A percentile compares a stretch with the other conserved stretches of the same genome.
These are phyloP conservation scores for Zaprionus vittiger DNA, from an alignment of 1,140 invertebrate species.

Conservation along the genomic window DNA sequence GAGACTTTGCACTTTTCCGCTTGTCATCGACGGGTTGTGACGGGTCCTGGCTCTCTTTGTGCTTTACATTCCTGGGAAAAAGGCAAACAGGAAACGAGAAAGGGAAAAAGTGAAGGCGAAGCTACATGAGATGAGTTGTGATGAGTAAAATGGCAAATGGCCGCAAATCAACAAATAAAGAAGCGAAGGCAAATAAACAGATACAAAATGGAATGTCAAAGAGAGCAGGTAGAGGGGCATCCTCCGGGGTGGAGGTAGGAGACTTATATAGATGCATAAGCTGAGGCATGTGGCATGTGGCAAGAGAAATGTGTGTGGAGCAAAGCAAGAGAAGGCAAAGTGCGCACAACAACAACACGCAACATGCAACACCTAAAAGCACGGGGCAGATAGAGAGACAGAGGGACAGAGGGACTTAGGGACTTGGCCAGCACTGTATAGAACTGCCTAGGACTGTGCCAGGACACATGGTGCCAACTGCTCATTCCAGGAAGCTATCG, in stretches of 20 bases:
- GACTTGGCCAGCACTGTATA: too few relatives aligned
- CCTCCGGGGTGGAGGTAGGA: background rate
- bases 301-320: background rate
- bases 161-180: conserved; percentile 49
- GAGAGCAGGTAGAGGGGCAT: background rate
- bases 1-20: background rate
- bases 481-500: conserved; percentile 14
- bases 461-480: conserved; percentile 42
- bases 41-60: background rate
- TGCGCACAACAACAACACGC: conserved; percentile 31
- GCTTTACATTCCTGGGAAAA: background rate
- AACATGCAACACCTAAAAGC: conserved; percentile 48
- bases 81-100: background rate
- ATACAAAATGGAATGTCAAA: conserved; percentile 16
- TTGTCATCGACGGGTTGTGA: background rate
- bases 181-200: conserved; percentile 37
- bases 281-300: background rate
- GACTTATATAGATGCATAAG: conserved; percentile 34
- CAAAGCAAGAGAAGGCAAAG: conserved; percentile 26
- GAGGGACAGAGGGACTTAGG: background rate
- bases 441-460: too few relatives aligned
- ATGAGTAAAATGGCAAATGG: conserved; percentile 38
- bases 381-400: background rate
- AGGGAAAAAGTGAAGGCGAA: background rate
- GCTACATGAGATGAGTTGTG: background rate